These are phyloP conservation scores for Xenopus borealis DNA, from an alignment of 2,113 vertebrate species.

Conservation along the genomic window DNA sequence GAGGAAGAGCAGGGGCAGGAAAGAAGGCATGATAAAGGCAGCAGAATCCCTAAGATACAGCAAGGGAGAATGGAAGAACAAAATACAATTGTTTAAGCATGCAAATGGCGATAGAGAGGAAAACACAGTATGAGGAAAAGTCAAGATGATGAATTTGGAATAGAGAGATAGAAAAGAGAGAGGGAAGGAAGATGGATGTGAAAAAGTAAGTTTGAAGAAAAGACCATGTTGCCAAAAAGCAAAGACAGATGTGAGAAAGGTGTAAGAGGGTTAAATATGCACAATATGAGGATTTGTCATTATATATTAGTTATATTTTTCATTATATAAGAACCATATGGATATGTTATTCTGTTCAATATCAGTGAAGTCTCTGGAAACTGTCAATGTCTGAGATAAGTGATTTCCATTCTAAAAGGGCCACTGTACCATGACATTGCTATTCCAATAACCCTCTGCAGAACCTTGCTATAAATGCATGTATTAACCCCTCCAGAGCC, in stretches of 20 bases:
- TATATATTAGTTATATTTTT: too few relatives aligned
- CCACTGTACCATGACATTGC: too few relatives aligned
- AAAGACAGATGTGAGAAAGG: background rate
- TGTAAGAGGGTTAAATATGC: background rate
- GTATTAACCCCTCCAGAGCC: too few relatives aligned
- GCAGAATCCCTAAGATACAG: conserved; percentile 1
- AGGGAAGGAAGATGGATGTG: too few relatives aligned
- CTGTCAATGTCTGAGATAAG: background rate
- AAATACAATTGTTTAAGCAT: background rate
- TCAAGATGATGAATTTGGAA: background rate
- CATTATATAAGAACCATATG: conserved; percentile 5
- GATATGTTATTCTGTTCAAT: conserved; percentile 7
- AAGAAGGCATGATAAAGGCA: background rate
- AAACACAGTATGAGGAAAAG: background rate
- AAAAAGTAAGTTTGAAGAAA: too few relatives aligned
- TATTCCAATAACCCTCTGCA: too few relatives aligned
- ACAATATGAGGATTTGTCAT: background rate
- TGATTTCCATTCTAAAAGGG: too few relatives aligned
- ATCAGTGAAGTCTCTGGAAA: conserved; percentile 19
- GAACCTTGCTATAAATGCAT: too few relatives aligned
- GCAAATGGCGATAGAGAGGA: background rate
- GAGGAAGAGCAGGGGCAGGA: conserved; percentile 6
- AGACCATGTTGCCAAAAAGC: background rate
- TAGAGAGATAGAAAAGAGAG: background rate
- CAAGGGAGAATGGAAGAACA: background rate